Evolutionary conservation across 2,113 vertebrate species (phyloP).

Genomic region (Heteronetta atricapilla): DNA sequence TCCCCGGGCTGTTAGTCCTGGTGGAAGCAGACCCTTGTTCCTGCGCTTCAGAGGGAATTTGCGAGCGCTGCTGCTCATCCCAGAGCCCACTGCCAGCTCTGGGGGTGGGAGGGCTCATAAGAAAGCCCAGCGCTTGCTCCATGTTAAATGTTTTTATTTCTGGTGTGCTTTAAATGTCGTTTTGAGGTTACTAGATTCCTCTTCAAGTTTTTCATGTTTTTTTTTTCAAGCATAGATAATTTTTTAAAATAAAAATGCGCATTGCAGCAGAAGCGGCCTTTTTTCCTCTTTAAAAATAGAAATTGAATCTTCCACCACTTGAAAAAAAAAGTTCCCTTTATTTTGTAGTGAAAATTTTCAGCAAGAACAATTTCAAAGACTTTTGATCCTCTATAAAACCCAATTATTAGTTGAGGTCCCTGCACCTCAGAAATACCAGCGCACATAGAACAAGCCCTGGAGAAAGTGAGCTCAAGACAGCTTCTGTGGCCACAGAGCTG

Average conservation of each 20-base stretch:
- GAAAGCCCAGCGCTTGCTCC: neutral
- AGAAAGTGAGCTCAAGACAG: neutral
- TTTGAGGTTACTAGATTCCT: neutral
- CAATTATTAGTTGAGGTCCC: neutral
- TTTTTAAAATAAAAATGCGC: neutral
- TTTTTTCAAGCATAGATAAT: neutral
- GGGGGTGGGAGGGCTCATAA: fast-evolving
- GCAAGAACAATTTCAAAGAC: neutral
- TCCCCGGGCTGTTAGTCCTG: neutral
- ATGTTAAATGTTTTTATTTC: neutral
- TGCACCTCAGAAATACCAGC: neutral
- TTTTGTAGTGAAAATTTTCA: neutral
- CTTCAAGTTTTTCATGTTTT: neutral
- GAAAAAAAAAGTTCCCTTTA: neutral
- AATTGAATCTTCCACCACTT: neutral
- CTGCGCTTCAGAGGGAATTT: neutral
- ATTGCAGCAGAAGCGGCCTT: neutral
- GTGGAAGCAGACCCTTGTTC: neutral
- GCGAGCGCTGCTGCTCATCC: neutral
- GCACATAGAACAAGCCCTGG: neutral
- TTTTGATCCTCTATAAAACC: neutral
- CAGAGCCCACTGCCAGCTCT: neutral
- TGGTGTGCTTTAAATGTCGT: neutral
- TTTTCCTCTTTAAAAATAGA: neutral
- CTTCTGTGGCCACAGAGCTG: neutral